Evolutionary conservation across 2,113 vertebrate species (phyloP).

Genomic region (Ameiurus melas): DNA sequence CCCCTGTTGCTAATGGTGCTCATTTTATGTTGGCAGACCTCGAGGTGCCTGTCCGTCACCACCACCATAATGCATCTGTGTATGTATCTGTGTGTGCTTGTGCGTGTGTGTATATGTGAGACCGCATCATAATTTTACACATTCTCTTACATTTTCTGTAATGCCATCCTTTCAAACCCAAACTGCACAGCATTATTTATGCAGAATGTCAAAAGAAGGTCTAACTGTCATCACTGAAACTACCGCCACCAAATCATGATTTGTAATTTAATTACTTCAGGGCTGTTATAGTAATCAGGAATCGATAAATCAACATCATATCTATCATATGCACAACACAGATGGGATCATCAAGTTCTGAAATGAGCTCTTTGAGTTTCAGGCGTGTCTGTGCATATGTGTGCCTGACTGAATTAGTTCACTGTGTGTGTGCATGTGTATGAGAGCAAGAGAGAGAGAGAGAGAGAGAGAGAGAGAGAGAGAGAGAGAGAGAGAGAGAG

Average conservation of each 20-base stretch:
- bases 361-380: constrained; percentile 34
- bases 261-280: constrained; percentile 27
- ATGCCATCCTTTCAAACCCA: background rate
- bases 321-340: constrained; percentile 41
- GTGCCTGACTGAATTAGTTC: constrained; percentile 41
- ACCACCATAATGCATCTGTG: constrained; percentile 37
- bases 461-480: constrained; percentile 32
- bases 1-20: constrained; percentile 48
- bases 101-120: constrained; percentile 1
- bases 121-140: background rate
- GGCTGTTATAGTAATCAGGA: constrained; percentile 22
- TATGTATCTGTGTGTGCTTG: background rate
- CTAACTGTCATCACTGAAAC: constrained; percentile 6
- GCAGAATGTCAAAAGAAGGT: constrained; percentile 16
- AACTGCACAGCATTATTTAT: background rate
- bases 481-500: background rate
- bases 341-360: constrained; percentile 48
- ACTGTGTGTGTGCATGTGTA: constrained; percentile 14
- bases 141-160: background rate
- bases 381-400: constrained; percentile 26
- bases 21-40: constrained; percentile 55
- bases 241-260: constrained; percentile 28
- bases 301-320: constrained; percentile 43
- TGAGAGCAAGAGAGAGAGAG: constrained; percentile 23
- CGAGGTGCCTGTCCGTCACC: constrained; percentile 51